Evolutionary conservation across 2,888 invertebrate species (phyloP), one percentile per base, ranked within the genome.

Genomic region (Andrena hattorfiana): DNA sequence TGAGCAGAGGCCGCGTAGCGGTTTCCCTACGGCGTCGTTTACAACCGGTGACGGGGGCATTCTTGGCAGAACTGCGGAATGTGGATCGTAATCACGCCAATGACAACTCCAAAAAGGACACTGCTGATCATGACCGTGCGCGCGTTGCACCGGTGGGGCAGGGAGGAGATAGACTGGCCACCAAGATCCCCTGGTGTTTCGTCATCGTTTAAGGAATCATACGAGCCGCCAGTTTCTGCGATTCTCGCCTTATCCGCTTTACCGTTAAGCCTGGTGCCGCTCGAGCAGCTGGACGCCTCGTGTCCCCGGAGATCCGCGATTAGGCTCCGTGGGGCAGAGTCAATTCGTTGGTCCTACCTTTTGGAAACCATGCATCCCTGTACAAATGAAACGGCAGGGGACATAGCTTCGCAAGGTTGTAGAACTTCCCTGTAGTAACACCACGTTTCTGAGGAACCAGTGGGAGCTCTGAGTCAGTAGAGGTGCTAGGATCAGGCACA

Each of bases 41-140:
- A 85, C 83, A 77, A 81, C 67, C 72, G 77, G 83, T 75, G 73
- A 81, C 83, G 84, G 73, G 82, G 71, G 83, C 91, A 90, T 91
- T 91, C 91, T 90, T 90, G 88, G 87, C 88, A 87, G 85, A 79
- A 60, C 83, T 87, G 86, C 67, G 89, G 89, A 91, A 90, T 90
- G 90, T 88, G 83, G 89, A 90, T 90, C 88, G 89, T 84, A 86
- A 87, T 85, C 87, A 90, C 87, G 88, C 85, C 85, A 88, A 90
- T 87, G 88, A 90, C 84, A 87, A 75, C 77, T 87, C 70, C 51
- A 76, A 85, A 42, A 85, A 88, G 81, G 83, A 83, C 86, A 85
- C 83, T 83, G 73, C 69, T 79, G 77, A 77, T 76, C 72, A 68
- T 77, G 77, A 75, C 75, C 78, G 83, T 76, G 76, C 62, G 49